Conservation (phyloP, 2,888 invertebrate genomes). For the Volucella inflata region DNA sequence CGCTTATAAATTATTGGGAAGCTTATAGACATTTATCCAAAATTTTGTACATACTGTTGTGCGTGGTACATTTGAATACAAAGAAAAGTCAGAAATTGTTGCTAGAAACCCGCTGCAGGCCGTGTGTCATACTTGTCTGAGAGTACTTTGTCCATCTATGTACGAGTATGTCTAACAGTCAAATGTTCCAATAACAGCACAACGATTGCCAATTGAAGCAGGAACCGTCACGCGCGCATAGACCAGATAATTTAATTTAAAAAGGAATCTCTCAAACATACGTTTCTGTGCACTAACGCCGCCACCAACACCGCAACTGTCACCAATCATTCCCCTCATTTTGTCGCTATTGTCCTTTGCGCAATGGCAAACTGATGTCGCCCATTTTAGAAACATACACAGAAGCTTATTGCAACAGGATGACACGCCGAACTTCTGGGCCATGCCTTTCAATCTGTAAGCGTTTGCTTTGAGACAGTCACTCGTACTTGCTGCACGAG, state of each 20-base stretch:
- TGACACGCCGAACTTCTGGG: slow-evolving; percentile 51
- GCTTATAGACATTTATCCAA: too few relatives aligned
- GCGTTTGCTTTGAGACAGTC: not conserved
- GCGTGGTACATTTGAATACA: too few relatives aligned
- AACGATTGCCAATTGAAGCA: slow-evolving; percentile 56
- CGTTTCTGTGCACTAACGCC: slow-evolving; percentile 18
- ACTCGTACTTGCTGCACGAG: too few relatives aligned
- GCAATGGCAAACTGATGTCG: not conserved
- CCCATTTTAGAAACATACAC: slow-evolving; percentile 8
- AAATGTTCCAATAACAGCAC: slow-evolving; percentile 29
- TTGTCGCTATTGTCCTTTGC: not conserved
- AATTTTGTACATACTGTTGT: too few relatives aligned
- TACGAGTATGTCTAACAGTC: too few relatives aligned
- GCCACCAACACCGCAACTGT: slow-evolving; percentile 4
- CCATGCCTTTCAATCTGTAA: slow-evolving; percentile 21
- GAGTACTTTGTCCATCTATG: too few relatives aligned
- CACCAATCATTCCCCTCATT: not conserved
- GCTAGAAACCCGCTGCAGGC: too few relatives aligned
- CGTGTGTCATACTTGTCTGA: too few relatives aligned
- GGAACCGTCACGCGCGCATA: slow-evolving; percentile 54
- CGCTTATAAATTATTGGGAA: too few relatives aligned
- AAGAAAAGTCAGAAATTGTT: too few relatives aligned
- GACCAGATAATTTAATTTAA: slow-evolving; percentile 59
- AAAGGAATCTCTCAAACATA: not conserved
- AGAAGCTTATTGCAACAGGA: slow-evolving; percentile 48